Percentiles rank a stretch among this genome's conserved stretches.
Conservation (phyloP, 2,797 vertebrate genomes). For the Coccyzus lansbergi region DNA sequence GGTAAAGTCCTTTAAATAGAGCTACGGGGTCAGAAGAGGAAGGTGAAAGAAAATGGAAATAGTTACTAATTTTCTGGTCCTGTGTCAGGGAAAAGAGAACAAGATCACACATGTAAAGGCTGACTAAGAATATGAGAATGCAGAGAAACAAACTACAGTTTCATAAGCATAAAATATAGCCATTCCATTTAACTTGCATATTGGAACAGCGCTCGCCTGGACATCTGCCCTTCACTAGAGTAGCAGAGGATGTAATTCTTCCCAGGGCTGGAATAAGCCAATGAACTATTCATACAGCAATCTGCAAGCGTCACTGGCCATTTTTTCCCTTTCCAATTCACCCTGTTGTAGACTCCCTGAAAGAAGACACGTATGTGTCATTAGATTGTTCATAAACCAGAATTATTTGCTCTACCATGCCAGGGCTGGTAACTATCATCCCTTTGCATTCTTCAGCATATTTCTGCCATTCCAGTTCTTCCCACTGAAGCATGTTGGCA, state of each 20-base stretch:
- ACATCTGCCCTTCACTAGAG: neutral
- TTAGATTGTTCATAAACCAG: neutral
- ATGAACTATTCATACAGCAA: neutral
- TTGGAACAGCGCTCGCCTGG: neutral
- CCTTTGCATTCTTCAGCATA: slow-evolving; percentile 99
- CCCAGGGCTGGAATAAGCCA: neutral
- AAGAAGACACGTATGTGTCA: neutral
- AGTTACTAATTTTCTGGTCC: neutral
- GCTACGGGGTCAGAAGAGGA: neutral
- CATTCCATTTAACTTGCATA: neutral
- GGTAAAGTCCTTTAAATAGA: neutral
- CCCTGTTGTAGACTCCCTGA: neutral
- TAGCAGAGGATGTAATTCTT: neutral
- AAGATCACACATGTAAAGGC: neutral
- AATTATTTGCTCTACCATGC: slow-evolving; percentile 84
- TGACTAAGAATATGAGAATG: neutral
- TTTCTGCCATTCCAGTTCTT: slow-evolving; percentile 98
- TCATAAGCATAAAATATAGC: neutral
- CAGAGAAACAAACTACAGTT: neutral
- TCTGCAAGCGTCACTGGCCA: neutral
- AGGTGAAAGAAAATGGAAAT: neutral
- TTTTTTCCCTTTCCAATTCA: neutral
- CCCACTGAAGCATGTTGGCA: slow-evolving; percentile 98
- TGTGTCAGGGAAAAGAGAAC: neutral
- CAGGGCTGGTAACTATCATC: slow-evolving; percentile 98